Evolutionary conservation across 1,140 invertebrate species (phyloP).

Genomic region (Heliconius eleuchia): DNA sequence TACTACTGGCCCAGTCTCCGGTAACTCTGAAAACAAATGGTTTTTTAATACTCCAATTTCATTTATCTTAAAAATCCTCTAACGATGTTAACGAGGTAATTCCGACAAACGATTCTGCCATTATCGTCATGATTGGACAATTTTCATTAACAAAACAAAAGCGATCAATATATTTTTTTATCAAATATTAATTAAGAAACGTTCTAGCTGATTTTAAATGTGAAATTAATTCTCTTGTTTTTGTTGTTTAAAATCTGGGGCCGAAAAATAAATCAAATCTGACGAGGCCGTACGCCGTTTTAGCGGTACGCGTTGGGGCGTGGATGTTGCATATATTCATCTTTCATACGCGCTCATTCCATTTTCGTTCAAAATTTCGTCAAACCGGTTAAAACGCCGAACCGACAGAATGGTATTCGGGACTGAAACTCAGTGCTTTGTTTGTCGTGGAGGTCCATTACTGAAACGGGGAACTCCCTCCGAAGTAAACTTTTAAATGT

Average conservation of each 20-base stretch:
- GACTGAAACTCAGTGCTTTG: conserved; percentile 47
- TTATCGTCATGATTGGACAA: background rate
- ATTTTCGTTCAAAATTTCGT: conserved; percentile 54
- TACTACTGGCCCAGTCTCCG: conserved; percentile 84
- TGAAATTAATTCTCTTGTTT: conserved; percentile 16
- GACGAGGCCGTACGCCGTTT: conserved; percentile 42
- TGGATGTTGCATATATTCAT: conserved; percentile 66
- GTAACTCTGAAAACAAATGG: conserved; percentile 81
- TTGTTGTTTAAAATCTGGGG: background rate
- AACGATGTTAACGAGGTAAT: background rate
- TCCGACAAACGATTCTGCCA: conserved; percentile 2
- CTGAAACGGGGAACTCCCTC: conserved; percentile 47
- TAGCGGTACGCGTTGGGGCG: conserved; percentile 36
- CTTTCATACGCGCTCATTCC: conserved; percentile 60
- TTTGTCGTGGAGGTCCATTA: conserved; percentile 59
- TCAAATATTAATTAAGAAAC: conserved; percentile 22
- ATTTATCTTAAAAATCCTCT: background rate
- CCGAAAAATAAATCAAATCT: conserved; percentile 49
- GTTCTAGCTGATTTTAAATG: conserved; percentile 5
- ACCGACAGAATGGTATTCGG: conserved; percentile 55
- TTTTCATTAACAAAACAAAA: conserved; percentile 5
- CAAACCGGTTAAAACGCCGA: conserved; percentile 61
- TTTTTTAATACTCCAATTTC: background rate
- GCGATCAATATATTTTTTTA: conserved; percentile 18
- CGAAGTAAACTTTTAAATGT: conserved; percentile 73